Base-by-base conservation (phyloP, 1,140 invertebrate species). In the Protaetia brevitarsis region DNA sequence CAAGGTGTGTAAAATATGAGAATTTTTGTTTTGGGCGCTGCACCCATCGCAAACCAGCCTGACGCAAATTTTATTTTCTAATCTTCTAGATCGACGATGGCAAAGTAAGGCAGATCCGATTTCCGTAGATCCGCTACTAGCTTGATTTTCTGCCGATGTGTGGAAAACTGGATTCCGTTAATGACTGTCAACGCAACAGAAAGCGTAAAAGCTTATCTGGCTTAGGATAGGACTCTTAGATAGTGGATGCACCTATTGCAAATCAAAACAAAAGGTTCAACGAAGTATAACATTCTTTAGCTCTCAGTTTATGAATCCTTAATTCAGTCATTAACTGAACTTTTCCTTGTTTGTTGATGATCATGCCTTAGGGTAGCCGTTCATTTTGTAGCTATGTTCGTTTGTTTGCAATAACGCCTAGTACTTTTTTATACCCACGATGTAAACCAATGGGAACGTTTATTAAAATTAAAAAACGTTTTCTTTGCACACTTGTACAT, bases 171-270 rank as follows among this genome's bases (percentile, higher is more conserved):
- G 60, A 7, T 62, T 7, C 29, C n/a, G 4, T 16, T 28, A 51
- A 5, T 5, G 6, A 10, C 10, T 51, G 6, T 5, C 6, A 7
- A 51, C 41, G 21, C 41, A 51, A 6, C 41, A 51, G 16, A 51
- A 51, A 6, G 41, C 41, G 41, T 51, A 51, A 5, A 6, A 51
- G 28, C 41, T 51, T 66, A 72, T 70, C 29, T 69, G 56, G 41
- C 69, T 67, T 66, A 64, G 63, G 57, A 70, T 71, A 21, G 65
- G 65, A 5, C 67, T 69, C 37, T 63, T 60, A 1, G 68, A 68
- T 36, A 73, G 65, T 6, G 66, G 66, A 27, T 73, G 71, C 7
- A 68, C 67, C 37, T 72, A 65, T 65, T 71, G 70, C 7, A 71
- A 58, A 56, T 73, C 71, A 57, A 73, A 73, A 66, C 67, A 73